Conservation (phyloP, 1,140 invertebrate species). For the Procambarus clarkii region DNA sequence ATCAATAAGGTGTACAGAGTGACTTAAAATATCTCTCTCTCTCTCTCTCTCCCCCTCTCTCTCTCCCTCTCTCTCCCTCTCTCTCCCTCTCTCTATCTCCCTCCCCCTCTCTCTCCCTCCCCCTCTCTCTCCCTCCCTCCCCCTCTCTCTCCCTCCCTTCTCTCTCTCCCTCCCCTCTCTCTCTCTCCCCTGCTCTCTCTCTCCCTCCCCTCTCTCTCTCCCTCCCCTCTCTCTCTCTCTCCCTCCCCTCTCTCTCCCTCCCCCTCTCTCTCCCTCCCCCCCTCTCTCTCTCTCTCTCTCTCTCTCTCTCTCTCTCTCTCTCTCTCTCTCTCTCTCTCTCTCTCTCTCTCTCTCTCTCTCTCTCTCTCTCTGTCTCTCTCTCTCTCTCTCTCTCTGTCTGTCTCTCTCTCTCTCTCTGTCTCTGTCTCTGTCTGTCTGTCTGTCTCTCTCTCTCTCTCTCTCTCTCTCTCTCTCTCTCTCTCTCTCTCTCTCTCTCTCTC, state of each 20-base stretch:
- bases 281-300: background rate
- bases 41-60: background rate
- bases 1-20: too few relatives aligned
- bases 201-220: background rate
- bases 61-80: conserved; percentile 23
- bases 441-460: background rate
- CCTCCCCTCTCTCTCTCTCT: background rate
- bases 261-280: background rate
- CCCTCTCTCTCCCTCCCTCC: background rate
- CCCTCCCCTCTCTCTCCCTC: background rate
- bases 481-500: background rate
- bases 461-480: background rate
- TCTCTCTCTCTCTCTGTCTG: background rate
- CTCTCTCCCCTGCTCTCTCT: too few relatives aligned
- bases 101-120: background rate
- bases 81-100: too few relatives aligned
- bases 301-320: background rate
- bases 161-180: background rate
- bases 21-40: background rate
- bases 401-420: background rate
- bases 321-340: background rate
- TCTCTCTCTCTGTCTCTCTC: background rate
- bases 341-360: background rate
- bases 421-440: background rate
- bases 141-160: background rate